Evolutionary conservation across 2,888 invertebrate genomes (phyloP), one percentile per base, ranked within the genome.

Genomic region (Heteropelma amictum): DNA sequence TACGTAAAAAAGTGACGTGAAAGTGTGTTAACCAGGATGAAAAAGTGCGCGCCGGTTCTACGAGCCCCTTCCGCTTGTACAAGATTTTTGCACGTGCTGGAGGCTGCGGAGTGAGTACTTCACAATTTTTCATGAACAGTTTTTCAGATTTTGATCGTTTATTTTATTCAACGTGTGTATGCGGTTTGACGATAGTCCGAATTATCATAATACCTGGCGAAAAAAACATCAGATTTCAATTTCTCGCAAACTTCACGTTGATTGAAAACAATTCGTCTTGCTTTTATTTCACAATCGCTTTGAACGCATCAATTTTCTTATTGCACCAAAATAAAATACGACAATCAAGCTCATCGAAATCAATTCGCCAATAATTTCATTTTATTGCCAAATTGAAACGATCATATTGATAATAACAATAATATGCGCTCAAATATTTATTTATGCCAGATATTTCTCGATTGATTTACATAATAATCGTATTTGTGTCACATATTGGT

Each of bases 181-280:
- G n/a, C n/a, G 5, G 6, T 33, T 51, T 40, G 12, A 60, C 53
- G 23, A 42, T 42, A 42, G n/a, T 23, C 7, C n/a, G 10, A 45
- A 30, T 17, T 3, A 53, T 23, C 8, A 19, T n/a, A n/a, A n/a
- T 28, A 19, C 35, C 58, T 12, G 17, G 30, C 8, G 3, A 28
- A 23, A 49, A 54, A 73, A 54, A 65, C 38, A 70, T 60, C 12
- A 14, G 30, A 65, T 35, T 45, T 54, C 23, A 7, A 28, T 28
- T 38, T 54, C 54, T n/a, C 10, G 12, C 65, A 54, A 65, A 70
- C 70, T 74, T 74, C 72, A 61, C n/a, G 45, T 38, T 54, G 23
- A 45, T 58, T 33, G 1, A 45, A 1, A 30, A 19, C 12, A 64
- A 30, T 14, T 8, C 35, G 28, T 35, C 3, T 14, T 45, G 45